phyloP scores from a whole-genome alignment of 92 coral and sea anemone genomes.

The Umimayanthus kanabou region DNA sequence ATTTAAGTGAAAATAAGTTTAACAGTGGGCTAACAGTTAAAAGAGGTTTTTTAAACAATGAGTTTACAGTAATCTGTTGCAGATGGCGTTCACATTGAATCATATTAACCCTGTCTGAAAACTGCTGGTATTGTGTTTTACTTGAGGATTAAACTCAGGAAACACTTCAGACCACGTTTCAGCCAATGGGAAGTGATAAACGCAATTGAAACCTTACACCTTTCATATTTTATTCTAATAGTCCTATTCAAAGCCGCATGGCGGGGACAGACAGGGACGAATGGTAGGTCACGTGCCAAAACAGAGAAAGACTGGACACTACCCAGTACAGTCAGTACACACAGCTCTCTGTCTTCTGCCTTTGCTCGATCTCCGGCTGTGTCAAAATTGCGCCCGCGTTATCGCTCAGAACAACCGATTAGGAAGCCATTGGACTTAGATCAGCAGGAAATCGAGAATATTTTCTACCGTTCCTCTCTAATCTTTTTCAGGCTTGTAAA shows the following conservation, averaged over 20 bases:
- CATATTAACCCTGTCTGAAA: not conserved
- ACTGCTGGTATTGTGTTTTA: not conserved
- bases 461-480: slow-evolving; percentile 15
- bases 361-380: slow-evolving; percentile 30
- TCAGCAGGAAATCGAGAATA: slow-evolving; percentile 20
- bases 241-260: slow-evolving; percentile 48
- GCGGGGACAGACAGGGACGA: slow-evolving; percentile 44
- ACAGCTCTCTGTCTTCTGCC: slow-evolving; percentile 39
- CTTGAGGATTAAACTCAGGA: not conserved
- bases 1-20: not conserved
- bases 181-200: not conserved
- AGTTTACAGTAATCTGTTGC: not conserved
- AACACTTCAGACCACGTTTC: slow-evolving; percentile 2
- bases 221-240: slow-evolving; percentile 39
- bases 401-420: not conserved
- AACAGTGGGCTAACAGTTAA: not conserved
- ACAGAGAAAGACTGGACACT: slow-evolving; percentile 29
- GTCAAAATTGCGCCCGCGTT: not conserved
- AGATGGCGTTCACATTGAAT: not conserved
- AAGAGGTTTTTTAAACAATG: not conserved
- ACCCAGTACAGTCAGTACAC: slow-evolving; percentile 9
- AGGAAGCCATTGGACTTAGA: not conserved
- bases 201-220: slow-evolving; percentile 37
- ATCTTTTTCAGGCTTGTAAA: slow-evolving; percentile 7
- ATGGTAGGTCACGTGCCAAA: slow-evolving; percentile 35